Percentiles rank a stretch among this genome's conserved stretches.
Evolutionary conservation across 2,797 vertebrate species (phyloP).

Genomic region (Melopsittacus undulatus): DNA sequence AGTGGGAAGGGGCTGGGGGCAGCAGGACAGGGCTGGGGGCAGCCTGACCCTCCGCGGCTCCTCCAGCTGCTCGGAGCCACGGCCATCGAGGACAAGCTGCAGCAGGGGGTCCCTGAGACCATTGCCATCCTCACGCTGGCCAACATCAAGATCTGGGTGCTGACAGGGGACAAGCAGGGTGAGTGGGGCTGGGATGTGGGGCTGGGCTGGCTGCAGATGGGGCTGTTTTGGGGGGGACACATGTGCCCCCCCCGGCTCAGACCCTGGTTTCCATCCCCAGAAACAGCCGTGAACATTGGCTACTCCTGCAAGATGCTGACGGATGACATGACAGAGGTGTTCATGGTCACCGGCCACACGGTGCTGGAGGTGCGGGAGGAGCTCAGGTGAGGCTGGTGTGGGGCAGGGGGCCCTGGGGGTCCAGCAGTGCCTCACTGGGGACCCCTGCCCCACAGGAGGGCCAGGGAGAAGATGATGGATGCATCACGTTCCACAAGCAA

Average conservation of each 20-base stretch:
- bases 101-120: constrained; percentile 93
- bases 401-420: background rate
- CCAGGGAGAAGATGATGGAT: constrained; percentile 87
- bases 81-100: constrained; percentile 94
- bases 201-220: background rate
- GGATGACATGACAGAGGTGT: constrained; percentile 90
- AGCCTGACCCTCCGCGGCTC: background rate
- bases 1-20: too few relatives aligned
- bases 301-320: constrained; percentile 98
- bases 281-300: constrained; percentile 94
- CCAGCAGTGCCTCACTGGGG: rapidly evolving
- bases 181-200: background rate
- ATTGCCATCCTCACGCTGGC: constrained; percentile 90
- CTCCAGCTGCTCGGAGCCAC: constrained; percentile 91
- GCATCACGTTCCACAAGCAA: constrained; percentile 72
- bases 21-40: too few relatives aligned
- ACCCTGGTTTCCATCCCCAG: constrained; percentile 56
- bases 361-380: constrained; percentile 91
- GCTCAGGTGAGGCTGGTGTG: constrained; percentile 78
- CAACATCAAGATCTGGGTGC: constrained; percentile 97
- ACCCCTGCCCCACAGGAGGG: constrained; percentile 75
- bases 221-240: too few relatives aligned
- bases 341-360: constrained; percentile 87
- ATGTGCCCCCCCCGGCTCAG: background rate
- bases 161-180: constrained; percentile 96